Percentiles rank a stretch among this genome's conserved stretches.
Evolutionary conservation across 2,113 vertebrate species (phyloP).

Genomic region (Podarcis muralis): DNA sequence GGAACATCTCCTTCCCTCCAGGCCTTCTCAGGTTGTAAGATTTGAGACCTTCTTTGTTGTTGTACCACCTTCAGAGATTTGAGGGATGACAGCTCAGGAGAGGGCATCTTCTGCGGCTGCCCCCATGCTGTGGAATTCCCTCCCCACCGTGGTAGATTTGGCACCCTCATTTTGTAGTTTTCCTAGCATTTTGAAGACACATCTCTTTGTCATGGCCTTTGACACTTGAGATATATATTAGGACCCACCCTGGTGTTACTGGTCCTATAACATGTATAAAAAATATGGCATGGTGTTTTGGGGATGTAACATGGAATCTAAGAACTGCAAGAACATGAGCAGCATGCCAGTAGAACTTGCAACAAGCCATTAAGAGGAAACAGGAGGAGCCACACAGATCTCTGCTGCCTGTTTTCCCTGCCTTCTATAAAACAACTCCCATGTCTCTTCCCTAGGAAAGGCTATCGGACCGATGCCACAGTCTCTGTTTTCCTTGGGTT

Average conservation of each 20-base stretch:
- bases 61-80: too few relatives aligned
- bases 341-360: neutral
- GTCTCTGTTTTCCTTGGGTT: constrained; percentile 95
- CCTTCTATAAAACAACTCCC: neutral
- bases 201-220: neutral
- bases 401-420: neutral
- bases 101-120: neutral
- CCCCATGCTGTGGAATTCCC: neutral
- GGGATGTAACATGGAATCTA: neutral
- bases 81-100: neutral
- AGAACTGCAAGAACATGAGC: neutral
- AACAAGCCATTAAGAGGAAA: neutral
- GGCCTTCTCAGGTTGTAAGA: too few relatives aligned
- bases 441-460: constrained; percentile 82
- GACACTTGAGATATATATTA: too few relatives aligned
- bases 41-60: too few relatives aligned
- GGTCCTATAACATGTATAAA: neutral
- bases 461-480: constrained; percentile 95
- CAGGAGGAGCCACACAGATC: neutral
- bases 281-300: neutral
- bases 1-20: too few relatives aligned
- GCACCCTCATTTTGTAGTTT: too few relatives aligned
- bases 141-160: neutral
- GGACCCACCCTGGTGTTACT: too few relatives aligned
- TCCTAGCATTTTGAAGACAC: neutral